phyloP scores from a whole-genome alignment of 1,140 invertebrate species.

The Lordiphosa clarofinis region DNA sequence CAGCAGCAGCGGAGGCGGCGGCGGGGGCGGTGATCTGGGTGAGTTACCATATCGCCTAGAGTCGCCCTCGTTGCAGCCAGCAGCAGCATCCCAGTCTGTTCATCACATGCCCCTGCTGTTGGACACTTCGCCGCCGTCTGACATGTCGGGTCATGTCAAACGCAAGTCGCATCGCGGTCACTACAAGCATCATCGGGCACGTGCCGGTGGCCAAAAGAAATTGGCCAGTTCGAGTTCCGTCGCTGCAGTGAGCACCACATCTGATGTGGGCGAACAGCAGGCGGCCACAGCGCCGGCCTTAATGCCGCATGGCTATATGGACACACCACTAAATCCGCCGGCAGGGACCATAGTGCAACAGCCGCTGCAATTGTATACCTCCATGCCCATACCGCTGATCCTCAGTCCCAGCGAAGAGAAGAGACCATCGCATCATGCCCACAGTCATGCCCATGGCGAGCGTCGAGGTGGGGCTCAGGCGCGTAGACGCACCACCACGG shows the following conservation, averaged over 20 bases:
- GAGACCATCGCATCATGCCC: constrained; percentile 52
- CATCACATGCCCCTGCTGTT: constrained; percentile 48
- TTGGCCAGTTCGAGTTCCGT: constrained; percentile 1
- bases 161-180: constrained; percentile 67
- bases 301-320: constrained; percentile 58
- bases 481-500: constrained; percentile 57
- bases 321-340: constrained; percentile 60
- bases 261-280: constrained; percentile 29
- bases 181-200: constrained; percentile 63
- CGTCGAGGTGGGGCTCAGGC: constrained; percentile 40
- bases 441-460: constrained; percentile 58
- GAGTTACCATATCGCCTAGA: constrained; percentile 18
- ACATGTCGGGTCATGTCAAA: constrained; percentile 42
- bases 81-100: constrained; percentile 3
- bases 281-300: constrained; percentile 27
- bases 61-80: constrained; percentile 1
- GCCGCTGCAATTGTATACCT: constrained; percentile 64
- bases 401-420: constrained; percentile 73
- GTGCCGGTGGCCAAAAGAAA: constrained; percentile 35
- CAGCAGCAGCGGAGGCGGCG: not conserved
- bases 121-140: constrained; percentile 54
- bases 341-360: constrained; percentile 64
- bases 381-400: constrained; percentile 73
- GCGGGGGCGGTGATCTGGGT: not conserved
- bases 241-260: not conserved